Percentiles rank a stretch among this genome's conserved stretches.
Conservation (phyloP, 2,113 vertebrate genomes). For the Talpa occidentalis region DNA sequence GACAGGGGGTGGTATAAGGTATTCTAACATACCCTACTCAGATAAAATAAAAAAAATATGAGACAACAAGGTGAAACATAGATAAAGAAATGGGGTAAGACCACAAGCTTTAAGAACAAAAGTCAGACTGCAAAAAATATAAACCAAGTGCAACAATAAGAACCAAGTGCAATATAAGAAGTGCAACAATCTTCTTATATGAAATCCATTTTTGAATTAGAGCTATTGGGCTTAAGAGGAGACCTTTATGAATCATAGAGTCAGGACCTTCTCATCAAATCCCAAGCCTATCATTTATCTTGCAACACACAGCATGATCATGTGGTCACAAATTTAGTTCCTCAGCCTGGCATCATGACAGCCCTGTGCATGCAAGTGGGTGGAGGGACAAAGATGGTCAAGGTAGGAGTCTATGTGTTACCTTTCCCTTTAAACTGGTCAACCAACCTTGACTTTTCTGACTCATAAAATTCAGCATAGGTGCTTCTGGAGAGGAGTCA, state of each 20-base stretch:
- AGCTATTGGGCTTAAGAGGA: not conserved
- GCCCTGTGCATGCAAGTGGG: fast-evolving
- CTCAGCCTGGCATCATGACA: fast-evolving
- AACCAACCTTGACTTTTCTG: not conserved
- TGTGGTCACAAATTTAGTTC: not conserved
- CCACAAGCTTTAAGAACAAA: not conserved
- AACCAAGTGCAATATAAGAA: too few species aligned
- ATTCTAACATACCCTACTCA: not conserved
- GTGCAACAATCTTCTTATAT: not conserved
- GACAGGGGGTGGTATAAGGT: not conserved
- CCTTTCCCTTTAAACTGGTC: not conserved
- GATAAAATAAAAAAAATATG: slow-evolving; percentile 21
- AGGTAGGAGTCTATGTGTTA: not conserved
- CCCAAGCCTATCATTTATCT: not conserved
- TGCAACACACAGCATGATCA: fast-evolving
- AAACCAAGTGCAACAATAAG: too few species aligned
- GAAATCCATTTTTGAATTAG: not conserved
- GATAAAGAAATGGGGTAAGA: not conserved
- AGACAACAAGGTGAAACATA: not conserved
- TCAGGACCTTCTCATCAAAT: not conserved
- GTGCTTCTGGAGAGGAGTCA: not conserved
- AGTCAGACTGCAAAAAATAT: not conserved
- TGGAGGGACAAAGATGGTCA: fast-evolving
- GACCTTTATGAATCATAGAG: not conserved
- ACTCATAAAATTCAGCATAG: not conserved